Evolutionary conservation across 2,113 vertebrate genomes (phyloP), one percentile per base, ranked within the genome.

Genomic region (Mugil cephalus): DNA sequence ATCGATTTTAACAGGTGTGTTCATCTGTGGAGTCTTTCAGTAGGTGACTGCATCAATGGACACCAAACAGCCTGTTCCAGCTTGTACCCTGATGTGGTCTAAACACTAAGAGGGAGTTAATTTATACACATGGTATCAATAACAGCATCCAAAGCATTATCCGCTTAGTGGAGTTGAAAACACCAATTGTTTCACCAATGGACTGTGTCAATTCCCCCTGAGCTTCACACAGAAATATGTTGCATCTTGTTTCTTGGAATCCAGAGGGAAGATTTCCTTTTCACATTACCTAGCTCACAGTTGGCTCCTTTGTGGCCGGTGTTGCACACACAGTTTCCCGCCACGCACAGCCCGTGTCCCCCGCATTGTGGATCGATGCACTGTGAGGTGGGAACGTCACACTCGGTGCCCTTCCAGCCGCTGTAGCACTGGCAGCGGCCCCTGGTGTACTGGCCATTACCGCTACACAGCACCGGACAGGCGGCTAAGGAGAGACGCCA

Each of bases 361-460:
- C 95, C 95, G 4, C 98, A 99, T 68, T 95, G 95, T 3, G 95
- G 94, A 86, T 99, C 97, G 10, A 98, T 88, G 45, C 98, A 99
- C 92, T 99, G 97, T 17, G 93, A 94, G 7, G 90, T 68, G 1
- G 96, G 95, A 63, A 99, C 93, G 0, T 99, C 98, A 4, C 98
- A 99, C 87, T 99, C 98, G 0, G 96, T 97, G 73, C 98, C 97
- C 90, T 99, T 99, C 98, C 98, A 99, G 70, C 98, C 98, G 0
- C 97, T 99, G 93, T 96, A 98, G 70, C 98, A 99, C 52, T 97
- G 95, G 84, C 98, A 99, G 86, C 97, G 97, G 74, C 98, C 98
- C 80, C 96, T 96, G 89, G 96, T 96, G 93, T 99, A 99, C 78
- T 99, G 97, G 47, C 98, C 98, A 0, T 99, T 99, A 58, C 96